Percentiles rank a stretch among this genome's conserved stretches.
These are phyloP conservation scores for Callinectes sapidus DNA, from an alignment of 2,888 invertebrate genomes.

Conservation along the genomic window DNA sequence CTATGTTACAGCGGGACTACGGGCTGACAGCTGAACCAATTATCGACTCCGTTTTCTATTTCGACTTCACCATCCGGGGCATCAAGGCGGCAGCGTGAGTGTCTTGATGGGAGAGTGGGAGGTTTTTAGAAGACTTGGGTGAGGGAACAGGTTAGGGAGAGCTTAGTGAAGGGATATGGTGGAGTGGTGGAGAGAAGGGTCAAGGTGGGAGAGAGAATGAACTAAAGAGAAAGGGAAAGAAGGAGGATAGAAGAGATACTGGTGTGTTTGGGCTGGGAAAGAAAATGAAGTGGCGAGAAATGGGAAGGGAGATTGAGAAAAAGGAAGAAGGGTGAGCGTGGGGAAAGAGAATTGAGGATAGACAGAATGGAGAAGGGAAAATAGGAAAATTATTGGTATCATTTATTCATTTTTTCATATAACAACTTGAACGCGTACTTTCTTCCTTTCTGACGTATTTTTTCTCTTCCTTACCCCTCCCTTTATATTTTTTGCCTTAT, in stretches of 20 bases:
- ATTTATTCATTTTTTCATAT: neutral
- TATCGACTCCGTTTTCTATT: constrained; percentile 90
- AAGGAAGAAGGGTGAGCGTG: no score
- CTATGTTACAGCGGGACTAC: constrained; percentile 80
- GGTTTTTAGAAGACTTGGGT: neutral
- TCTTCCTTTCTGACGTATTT: no score
- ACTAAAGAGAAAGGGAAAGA: no score
- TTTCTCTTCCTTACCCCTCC: no score
- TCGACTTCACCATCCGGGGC: constrained; percentile 86
- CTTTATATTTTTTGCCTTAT: no score
- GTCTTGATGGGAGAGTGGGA: neutral
- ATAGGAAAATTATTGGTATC: neutral
- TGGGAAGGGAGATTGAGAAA: no score
- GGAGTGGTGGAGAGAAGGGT: neutral
- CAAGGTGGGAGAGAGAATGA: no score
- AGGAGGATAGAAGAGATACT: no score
- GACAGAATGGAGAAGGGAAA: neutral
- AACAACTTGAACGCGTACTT: no score
- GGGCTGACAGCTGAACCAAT: constrained; percentile 80
- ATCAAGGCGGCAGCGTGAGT: constrained; percentile 80
- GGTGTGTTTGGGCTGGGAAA: no score
- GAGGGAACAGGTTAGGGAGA: neutral
- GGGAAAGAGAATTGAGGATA: neutral
- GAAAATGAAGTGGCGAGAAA: no score
- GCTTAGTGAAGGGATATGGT: neutral